These are phyloP conservation scores for Elgaria multicarinata DNA, from an alignment of 2,113 vertebrate genomes.

Conservation along the genomic window DNA sequence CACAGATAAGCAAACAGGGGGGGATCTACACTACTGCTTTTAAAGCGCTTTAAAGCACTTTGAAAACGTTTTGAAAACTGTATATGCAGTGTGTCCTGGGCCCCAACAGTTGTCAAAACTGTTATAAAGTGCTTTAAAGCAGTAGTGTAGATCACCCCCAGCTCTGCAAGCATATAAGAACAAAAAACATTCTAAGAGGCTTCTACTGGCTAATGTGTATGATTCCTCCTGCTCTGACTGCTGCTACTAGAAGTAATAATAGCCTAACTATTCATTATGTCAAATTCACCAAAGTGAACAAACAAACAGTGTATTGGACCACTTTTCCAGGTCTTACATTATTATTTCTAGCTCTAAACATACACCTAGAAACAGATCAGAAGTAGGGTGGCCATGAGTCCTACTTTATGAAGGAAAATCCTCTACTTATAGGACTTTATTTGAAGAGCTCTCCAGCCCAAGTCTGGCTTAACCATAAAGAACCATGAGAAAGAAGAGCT, in stretches of 20 bases:
- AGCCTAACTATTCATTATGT: not conserved
- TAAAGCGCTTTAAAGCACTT: too few species aligned
- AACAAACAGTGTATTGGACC: not conserved
- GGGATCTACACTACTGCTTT: too few species aligned
- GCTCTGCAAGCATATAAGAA: not conserved
- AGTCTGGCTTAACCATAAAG: not conserved
- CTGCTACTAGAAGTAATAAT: not conserved
- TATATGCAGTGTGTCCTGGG: too few species aligned
- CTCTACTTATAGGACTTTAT: not conserved
- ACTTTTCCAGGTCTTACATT: not conserved
- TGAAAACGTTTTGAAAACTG: too few species aligned
- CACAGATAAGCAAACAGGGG: slow-evolving; percentile 17
- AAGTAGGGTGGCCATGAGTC: too few species aligned
- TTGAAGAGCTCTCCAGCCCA: not conserved
- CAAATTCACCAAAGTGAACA: not conserved
- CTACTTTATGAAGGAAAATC: not conserved
- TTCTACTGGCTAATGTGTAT: not conserved
- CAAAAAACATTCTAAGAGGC: not conserved
- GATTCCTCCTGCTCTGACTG: not conserved
- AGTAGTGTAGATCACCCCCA: too few species aligned
- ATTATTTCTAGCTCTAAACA: not conserved
- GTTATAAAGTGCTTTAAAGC: too few species aligned
- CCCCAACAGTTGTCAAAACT: too few species aligned
- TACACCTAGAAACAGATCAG: too few species aligned
- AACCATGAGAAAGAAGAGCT: not conserved